These are phyloP conservation scores for Panagrolaimus sp. DNA, from an alignment of 1,140 invertebrate genomes.

Conservation along the genomic window DNA sequence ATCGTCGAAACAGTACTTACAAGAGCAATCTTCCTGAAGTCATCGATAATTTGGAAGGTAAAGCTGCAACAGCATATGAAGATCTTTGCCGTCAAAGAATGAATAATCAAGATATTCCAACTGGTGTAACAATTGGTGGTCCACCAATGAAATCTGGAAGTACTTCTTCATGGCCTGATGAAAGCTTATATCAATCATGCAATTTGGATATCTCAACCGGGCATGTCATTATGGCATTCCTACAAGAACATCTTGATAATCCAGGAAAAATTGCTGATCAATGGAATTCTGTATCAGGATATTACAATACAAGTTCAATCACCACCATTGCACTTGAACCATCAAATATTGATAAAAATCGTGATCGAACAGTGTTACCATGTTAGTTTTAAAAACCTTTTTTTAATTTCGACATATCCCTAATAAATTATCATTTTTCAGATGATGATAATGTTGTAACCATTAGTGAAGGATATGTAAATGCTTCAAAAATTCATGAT, in stretches of 20 bases:
- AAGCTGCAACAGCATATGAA: conserved; percentile 88
- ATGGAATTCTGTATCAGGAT: conserved; percentile 90
- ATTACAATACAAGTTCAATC: conserved; percentile 74
- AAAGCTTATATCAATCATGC: conserved; percentile 72
- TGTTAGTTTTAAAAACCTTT: conserved; percentile 56
- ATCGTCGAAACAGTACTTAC: conserved; percentile 63
- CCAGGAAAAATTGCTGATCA: conserved; percentile 90
- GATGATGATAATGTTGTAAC: conserved; percentile 55
- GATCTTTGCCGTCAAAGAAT: conserved; percentile 89
- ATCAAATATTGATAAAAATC: conserved; percentile 77
- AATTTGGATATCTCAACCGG: conserved; percentile 99
- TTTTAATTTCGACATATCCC: too few relatives aligned
- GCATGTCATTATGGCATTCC: conserved; percentile 95
- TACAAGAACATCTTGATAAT: conserved; percentile 96
- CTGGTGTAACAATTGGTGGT: conserved; percentile 63
- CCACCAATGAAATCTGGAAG: conserved; percentile 70
- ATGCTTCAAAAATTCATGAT: conserved; percentile 86
- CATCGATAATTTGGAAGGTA: conserved; percentile 69
- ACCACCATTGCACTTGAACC: conserved; percentile 64
- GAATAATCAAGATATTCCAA: conserved; percentile 70
- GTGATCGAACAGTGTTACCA: conserved; percentile 74
- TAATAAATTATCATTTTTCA: too few relatives aligned
- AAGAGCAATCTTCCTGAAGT: conserved; percentile 61
- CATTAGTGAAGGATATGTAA: conserved; percentile 80
- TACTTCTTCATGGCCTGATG: conserved; percentile 93